A percentile compares a stretch with the other conserved stretches of the same genome.
Conservation (phyloP, 2,113 vertebrate genomes). For the Siniperca chuatsi region DNA sequence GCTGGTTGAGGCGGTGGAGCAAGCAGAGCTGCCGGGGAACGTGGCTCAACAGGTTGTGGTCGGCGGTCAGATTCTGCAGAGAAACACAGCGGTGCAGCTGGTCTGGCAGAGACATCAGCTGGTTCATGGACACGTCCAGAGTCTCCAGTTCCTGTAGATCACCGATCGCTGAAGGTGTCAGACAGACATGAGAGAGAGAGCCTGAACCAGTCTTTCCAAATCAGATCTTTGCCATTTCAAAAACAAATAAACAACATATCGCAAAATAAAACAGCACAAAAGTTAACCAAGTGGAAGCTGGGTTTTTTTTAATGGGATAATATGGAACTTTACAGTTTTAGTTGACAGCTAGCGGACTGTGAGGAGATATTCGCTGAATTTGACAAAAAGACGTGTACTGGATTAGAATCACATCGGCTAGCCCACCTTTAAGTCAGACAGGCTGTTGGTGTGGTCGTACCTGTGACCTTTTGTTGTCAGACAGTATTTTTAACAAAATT, state of each 20-base stretch:
- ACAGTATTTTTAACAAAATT: neutral
- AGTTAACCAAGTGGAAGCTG: neutral
- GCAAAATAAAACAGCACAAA: neutral
- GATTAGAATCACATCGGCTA: too few species aligned
- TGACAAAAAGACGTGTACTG: too few species aligned
- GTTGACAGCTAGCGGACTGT: too few species aligned
- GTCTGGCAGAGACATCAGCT: slow-evolving; percentile 89
- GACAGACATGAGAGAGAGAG: slow-evolving; percentile 26
- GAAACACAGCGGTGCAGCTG: slow-evolving; percentile 93
- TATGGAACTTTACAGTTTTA: neutral
- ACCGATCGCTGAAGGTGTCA: slow-evolving; percentile 89
- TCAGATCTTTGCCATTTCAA: neutral
- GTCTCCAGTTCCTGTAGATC: slow-evolving; percentile 94
- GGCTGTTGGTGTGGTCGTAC: neutral
- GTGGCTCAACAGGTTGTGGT: slow-evolving; percentile 90
- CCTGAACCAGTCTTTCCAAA: neutral
- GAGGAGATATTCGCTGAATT: too few species aligned
- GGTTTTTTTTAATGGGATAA: neutral
- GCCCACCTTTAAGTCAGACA: neutral
- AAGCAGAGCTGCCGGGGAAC: slow-evolving; percentile 95
- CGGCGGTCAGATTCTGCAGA: slow-evolving; percentile 93
- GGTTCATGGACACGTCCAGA: slow-evolving; percentile 94
- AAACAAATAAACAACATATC: neutral
- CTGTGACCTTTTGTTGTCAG: neutral
- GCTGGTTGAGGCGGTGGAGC: slow-evolving; percentile 94